These are phyloP conservation scores for Hormiphora californensis DNA, from an alignment of 37 sponge, comb jelly and placozoan genomes.

Conservation along the genomic window DNA sequence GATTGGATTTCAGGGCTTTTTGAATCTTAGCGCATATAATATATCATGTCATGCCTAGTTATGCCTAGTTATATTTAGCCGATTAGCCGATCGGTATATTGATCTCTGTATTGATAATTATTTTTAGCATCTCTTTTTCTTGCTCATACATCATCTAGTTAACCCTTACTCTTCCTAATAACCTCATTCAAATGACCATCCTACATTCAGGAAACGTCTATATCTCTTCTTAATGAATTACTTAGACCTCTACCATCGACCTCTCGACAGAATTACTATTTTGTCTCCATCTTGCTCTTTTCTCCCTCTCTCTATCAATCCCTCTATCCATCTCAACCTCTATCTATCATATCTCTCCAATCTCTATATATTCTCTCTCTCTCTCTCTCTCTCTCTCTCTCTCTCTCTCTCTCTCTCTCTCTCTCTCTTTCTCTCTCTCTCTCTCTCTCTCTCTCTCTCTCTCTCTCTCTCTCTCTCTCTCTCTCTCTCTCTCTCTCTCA, in stretches of 20 bases:
- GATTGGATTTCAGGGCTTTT: no score
- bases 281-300: neutral
- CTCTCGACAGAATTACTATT: neutral
- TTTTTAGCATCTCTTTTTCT: no score
- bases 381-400: neutral
- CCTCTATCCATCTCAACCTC: neutral
- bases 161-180: no score
- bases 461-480: neutral
- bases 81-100: no score
- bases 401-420: neutral
- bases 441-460: neutral
- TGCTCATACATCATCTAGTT: no score
- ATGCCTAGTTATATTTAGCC: no score
- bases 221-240: no score
- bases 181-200: no score
- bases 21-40: no score
- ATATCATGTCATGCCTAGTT: no score
- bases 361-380: neutral
- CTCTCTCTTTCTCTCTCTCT: neutral
- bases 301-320: neutral
- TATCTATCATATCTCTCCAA: neutral
- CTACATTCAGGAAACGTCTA: no score
- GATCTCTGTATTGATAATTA: no score
- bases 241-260: neutral
- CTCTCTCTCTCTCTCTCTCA: neutral